Conservation (phyloP, 2,113 vertebrate species). For the Felis chaus region DNA sequence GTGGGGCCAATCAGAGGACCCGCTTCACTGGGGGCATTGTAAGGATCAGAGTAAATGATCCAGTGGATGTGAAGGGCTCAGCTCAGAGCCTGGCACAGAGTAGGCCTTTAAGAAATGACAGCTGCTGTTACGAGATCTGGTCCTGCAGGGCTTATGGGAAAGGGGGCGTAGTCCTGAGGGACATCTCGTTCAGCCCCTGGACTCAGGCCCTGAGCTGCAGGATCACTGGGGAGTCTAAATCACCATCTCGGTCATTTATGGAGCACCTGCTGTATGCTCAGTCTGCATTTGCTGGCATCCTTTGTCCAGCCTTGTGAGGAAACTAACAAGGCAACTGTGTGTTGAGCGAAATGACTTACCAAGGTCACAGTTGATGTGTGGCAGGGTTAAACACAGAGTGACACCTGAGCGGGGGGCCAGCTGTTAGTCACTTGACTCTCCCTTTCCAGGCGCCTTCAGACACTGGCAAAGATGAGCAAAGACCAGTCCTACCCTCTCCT, state of each 20-base stretch:
- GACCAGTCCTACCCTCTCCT: not conserved
- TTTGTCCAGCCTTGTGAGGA: not conserved
- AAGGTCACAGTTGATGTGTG: not conserved
- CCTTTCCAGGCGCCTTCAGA: not conserved
- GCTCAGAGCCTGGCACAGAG: not conserved
- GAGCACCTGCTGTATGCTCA: not conserved
- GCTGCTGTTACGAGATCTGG: not conserved
- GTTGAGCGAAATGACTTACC: not conserved
- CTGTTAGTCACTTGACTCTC: not conserved
- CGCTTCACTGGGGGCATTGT: not conserved
- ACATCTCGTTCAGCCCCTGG: too few relatives aligned
- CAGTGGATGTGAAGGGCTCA: fast-evolving
- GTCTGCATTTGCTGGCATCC: not conserved
- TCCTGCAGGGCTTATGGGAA: fast-evolving
- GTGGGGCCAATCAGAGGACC: not conserved
- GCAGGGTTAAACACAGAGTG: not conserved
- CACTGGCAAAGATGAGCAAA: not conserved
- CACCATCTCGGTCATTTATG: fast-evolving
- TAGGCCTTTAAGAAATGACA: not conserved
- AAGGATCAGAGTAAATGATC: not conserved
- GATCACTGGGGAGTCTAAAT: not conserved
- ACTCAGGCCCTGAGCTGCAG: not conserved
- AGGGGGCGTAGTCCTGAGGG: not conserved
- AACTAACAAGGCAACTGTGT: not conserved
- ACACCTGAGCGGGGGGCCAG: not conserved